Conservation (phyloP, 2,797 vertebrate genomes). For the Sciaenops ocellatus region DNA sequence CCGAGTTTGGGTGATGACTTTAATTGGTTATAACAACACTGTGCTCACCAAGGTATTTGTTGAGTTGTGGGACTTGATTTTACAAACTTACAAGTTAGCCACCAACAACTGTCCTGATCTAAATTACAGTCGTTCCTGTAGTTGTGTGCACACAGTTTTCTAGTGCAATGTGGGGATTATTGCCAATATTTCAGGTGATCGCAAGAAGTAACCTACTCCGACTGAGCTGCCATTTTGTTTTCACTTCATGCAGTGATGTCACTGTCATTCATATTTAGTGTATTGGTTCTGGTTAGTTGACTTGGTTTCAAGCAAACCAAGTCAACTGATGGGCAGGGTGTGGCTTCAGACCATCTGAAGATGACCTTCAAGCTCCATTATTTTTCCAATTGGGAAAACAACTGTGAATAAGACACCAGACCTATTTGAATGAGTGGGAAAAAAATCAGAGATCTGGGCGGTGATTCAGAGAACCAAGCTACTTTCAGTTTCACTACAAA, state of each 20-base stretch:
- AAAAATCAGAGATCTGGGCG: background rate
- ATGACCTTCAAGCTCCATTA: slow-evolving; percentile 6
- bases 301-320: too few species aligned
- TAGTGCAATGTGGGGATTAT: background rate
- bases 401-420: background rate
- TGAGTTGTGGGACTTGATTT: background rate
- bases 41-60: background rate
- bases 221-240: background rate
- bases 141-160: background rate
- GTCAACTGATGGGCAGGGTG: background rate
- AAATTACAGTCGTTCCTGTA: background rate
- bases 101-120: background rate
- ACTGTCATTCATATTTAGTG: too few species aligned
- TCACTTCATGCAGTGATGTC: background rate
- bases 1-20: background rate
- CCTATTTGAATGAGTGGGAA: background rate
- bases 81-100: background rate
- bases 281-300: background rate
- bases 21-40: background rate
- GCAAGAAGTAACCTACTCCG: background rate
- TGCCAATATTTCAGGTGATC: background rate
- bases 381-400: background rate
- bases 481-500: background rate
- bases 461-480: background rate
- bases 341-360: background rate